Base-by-base conservation (phyloP, 2,113 vertebrate species). In the Tor tambroides region DNA sequence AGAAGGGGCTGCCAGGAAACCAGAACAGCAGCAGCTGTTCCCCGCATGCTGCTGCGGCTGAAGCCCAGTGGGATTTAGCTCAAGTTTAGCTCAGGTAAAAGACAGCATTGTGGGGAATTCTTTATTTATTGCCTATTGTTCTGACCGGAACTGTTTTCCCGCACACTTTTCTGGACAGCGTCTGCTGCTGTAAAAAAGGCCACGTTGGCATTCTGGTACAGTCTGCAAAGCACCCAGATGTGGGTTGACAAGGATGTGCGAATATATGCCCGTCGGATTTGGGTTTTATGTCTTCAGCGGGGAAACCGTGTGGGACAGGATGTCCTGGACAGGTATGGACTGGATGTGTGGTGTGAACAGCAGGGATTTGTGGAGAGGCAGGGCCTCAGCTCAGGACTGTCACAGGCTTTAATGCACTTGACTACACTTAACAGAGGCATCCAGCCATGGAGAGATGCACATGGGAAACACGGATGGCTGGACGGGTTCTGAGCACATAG, bases 401-500 rank as follows among this genome's bases (percentile, higher is more conserved):
- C 93, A 89, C 89, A 89, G 91, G 90, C 91, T 92, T 93, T 93
- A 92, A 90, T 90, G 90, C 92, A 92, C 92, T 91, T 89, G 89
- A 90, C 90, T 92, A 90, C 91, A 92, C 91, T 90, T 90, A 91
- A 89, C 88, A 67, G 84, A 91, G 83, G 85, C 91, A 92, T 86
- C 91, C 91, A 88, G 91, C 92, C 92, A 72, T 92, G 87, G 80
- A 91, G 86, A 88, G 87, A 90, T 87, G 88, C 86, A 89, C 80
- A 85, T 89, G 21, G 10, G 77, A 80, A 77, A 67, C 38, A 85
- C 46, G 41, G 82, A 83, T 71, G 83, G 82, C 65, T 79, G 76
- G 80, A 69, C 19, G 65, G 46, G 88, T 71, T 89, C 80, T 82
- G 76, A 43, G 83, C 92, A 87, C 89, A 90, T 89, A 89, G 80